Percentiles rank a stretch among this genome's conserved stretches.
Conservation (phyloP, 2,888 invertebrate genomes). For the Uropetala carovei region DNA sequence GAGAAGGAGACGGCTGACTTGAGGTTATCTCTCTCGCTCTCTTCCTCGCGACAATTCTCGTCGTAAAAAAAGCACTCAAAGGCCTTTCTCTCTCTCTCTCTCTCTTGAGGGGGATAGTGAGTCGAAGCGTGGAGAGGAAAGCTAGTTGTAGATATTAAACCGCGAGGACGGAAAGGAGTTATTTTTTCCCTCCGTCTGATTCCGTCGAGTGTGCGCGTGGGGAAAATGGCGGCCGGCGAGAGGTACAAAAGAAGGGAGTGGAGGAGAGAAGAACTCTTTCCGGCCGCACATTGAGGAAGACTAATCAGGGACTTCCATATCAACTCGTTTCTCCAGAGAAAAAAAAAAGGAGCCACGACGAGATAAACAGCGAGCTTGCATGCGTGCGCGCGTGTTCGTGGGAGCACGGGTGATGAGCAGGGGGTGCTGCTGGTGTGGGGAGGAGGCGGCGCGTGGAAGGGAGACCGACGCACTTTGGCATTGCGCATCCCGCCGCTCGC, state of each 20-base stretch:
- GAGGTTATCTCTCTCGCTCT: not conserved
- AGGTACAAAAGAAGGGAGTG: no score
- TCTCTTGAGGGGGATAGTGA: no score
- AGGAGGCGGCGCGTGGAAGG: not conserved
- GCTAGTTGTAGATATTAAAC: no score
- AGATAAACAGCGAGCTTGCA: no score
- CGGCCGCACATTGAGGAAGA: no score
- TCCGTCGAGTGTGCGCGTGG: no score
- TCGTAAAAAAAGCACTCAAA: slow-evolving; percentile 11
- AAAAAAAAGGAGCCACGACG: not conserved
- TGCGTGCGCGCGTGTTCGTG: not conserved
- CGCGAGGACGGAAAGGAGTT: no score
- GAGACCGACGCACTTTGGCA: not conserved
- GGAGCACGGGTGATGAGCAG: not conserved
- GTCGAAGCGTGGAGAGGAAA: no score
- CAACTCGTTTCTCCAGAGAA: not conserved
- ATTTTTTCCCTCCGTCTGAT: no score
- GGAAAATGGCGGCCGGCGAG: no score
- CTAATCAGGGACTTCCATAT: not conserved
- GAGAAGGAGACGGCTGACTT: not conserved
- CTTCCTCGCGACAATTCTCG: not conserved
- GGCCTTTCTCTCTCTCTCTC: no score
- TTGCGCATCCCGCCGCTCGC: not conserved
- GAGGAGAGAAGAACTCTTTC: no score
- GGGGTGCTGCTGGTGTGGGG: slow-evolving; percentile 12